These are phyloP conservation scores for Spialia ferax DNA, from an alignment of 2,888 invertebrate genomes.

Conservation along the genomic window DNA sequence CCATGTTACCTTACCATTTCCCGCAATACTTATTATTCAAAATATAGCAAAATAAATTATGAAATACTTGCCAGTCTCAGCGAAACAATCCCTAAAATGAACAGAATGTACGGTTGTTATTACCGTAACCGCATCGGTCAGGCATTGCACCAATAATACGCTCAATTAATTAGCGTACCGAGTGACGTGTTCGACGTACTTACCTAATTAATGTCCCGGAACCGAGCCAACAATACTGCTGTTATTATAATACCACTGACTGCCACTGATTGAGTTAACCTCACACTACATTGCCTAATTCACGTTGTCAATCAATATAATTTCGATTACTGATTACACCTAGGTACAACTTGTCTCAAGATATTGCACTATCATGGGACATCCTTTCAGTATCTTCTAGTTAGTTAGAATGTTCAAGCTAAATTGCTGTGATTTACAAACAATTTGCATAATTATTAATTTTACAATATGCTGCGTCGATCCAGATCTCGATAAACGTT, in stretches of 20 bases:
- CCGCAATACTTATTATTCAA: not conserved
- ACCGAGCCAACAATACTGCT: conserved; percentile 64
- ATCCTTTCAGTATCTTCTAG: not conserved
- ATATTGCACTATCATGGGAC: too few relatives aligned
- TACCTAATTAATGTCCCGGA: conserved; percentile 80
- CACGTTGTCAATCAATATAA: conserved; percentile 3
- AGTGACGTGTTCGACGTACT: conserved; percentile 74
- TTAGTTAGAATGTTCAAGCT: not conserved
- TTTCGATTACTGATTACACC: not conserved
- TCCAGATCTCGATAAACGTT: conserved; percentile 12
- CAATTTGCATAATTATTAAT: too few relatives aligned
- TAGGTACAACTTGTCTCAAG: not conserved
- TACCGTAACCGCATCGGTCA: conserved; percentile 57
- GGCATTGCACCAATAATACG: conserved; percentile 75
- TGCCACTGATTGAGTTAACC: conserved; percentile 67
- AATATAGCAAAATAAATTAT: not conserved
- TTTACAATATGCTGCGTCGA: not conserved
- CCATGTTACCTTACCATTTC: too few relatives aligned
- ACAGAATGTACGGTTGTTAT: conserved; percentile 17
- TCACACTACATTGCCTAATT: conserved; percentile 47
- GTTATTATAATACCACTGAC: conserved; percentile 68
- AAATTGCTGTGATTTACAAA: too few relatives aligned
- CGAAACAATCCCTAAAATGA: conserved; percentile 13
- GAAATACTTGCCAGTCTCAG: not conserved
- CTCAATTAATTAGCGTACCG: conserved; percentile 77